These are phyloP conservation scores for Platysternon megacephalum DNA, from an alignment of 2,113 vertebrate species.

Conservation along the genomic window DNA sequence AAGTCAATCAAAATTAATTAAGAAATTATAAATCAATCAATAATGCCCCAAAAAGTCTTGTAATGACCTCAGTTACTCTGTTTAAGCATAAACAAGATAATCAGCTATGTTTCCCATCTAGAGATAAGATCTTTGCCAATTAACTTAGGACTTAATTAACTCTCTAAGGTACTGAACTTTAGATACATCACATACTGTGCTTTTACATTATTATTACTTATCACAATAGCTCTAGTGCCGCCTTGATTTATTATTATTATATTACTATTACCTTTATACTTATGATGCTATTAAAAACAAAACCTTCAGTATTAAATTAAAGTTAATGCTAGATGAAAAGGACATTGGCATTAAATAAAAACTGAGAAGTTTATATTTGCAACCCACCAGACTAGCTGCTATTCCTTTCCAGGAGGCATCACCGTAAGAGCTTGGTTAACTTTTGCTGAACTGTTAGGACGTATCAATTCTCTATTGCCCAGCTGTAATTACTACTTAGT, in stretches of 20 bases:
- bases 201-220: slow-evolving; percentile 70
- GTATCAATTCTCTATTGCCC: slow-evolving; percentile 22
- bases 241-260: slow-evolving; percentile 67
- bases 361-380: slow-evolving; percentile 46
- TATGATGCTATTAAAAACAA: slow-evolving; percentile 45
- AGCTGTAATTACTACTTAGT: slow-evolving; percentile 37
- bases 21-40: slow-evolving; percentile 72
- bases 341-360: slow-evolving; percentile 61
- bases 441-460: neutral
- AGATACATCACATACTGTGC: slow-evolving; percentile 49
- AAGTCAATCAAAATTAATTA: slow-evolving; percentile 79
- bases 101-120: slow-evolving; percentile 72
- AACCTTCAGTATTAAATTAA: slow-evolving; percentile 64
- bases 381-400: slow-evolving; percentile 20
- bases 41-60: slow-evolving; percentile 72
- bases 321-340: slow-evolving; percentile 46
- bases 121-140: slow-evolving; percentile 78
- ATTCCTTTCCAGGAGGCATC: slow-evolving; percentile 31
- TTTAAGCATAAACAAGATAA: slow-evolving; percentile 78
- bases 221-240: slow-evolving; percentile 32
- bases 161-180: slow-evolving; percentile 79
- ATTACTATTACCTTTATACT: slow-evolving; percentile 67
- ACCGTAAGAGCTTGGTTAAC: neutral
- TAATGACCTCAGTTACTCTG: slow-evolving; percentile 71
- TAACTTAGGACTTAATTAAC: slow-evolving; percentile 80